A percentile compares a stretch with the other conserved stretches of the same genome.
These are phyloP conservation scores for Melolontha melolontha DNA, from an alignment of 2,888 invertebrate genomes.

Conservation along the genomic window DNA sequence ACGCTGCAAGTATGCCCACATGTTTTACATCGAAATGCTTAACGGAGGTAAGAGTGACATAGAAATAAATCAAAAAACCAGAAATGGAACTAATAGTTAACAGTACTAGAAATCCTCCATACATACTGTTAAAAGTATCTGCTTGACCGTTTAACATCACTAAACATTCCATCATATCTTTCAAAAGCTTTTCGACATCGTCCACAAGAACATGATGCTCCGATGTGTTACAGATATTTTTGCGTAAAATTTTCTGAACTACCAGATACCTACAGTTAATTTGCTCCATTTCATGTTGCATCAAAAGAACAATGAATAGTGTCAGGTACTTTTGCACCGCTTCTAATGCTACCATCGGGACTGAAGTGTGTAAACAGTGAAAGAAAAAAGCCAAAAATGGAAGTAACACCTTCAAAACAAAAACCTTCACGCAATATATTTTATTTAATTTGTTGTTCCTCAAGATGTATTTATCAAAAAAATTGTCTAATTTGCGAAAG, in stretches of 20 bases:
- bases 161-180: background rate
- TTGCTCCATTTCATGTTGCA: constrained; percentile 11
- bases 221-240: background rate
- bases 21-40: background rate
- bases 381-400: background rate
- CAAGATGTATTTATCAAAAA: constrained; percentile 5
- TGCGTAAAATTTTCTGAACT: background rate
- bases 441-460: background rate
- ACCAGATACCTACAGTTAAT: constrained; percentile 6
- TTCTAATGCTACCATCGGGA: background rate
- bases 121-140: constrained; percentile 4
- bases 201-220: background rate
- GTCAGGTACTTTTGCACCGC: constrained; percentile 4
- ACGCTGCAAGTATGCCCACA: background rate
- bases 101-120: constrained; percentile 3
- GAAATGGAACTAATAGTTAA: constrained; percentile 3
- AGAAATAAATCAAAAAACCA: constrained; percentile 6
- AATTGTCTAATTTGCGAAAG: background rate
- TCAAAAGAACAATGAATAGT: background rate
- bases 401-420: constrained; percentile 3
- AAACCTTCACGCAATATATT: background rate
- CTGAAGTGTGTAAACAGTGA: background rate
- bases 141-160: constrained; percentile 5
- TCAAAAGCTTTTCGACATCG: background rate
- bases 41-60: background rate